phyloP scores from a whole-genome alignment of 2,888 invertebrate genomes.

The Drosophila peninsularis region DNA sequence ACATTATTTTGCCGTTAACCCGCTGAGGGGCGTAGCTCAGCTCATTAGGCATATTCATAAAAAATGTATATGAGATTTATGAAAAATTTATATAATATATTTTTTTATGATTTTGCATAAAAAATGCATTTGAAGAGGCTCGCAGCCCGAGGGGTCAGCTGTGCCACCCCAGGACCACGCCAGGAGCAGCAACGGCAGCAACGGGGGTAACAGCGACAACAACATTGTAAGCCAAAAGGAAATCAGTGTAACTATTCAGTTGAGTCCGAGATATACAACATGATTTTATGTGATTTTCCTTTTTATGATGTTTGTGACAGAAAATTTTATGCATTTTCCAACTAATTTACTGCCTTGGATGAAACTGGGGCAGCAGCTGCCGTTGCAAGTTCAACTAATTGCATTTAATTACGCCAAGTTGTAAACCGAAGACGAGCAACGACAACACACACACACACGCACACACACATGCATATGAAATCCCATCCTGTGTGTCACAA shows the following conservation, averaged over 20 bases:
- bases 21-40: slow-evolving; percentile 51
- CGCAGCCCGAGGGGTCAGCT: slow-evolving; percentile 31
- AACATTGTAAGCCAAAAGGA: slow-evolving; percentile 16
- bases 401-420: slow-evolving; percentile 76
- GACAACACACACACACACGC: slow-evolving; percentile 18
- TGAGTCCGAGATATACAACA: slow-evolving; percentile 2
- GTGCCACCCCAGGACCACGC: slow-evolving; percentile 10
- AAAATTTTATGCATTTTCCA: slow-evolving; percentile 63
- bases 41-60: slow-evolving; percentile 62
- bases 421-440: slow-evolving; percentile 47
- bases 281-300: slow-evolving; percentile 43
- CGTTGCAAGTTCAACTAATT: slow-evolving; percentile 61
- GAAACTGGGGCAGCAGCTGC: slow-evolving; percentile 39
- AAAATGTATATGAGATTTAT: slow-evolving; percentile 39
- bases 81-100: slow-evolving; percentile 24
- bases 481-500: slow-evolving; percentile 64
- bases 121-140: slow-evolving; percentile 53
- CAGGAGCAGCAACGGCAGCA: not conserved
- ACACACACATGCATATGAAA: slow-evolving; percentile 32
- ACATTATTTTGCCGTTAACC: slow-evolving; percentile 13
- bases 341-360: slow-evolving; percentile 45
- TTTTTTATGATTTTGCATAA: slow-evolving; percentile 58
- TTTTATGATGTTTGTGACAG: slow-evolving; percentile 71
- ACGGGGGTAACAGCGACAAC: slow-evolving; percentile 17
- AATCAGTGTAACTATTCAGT: slow-evolving; percentile 26